Conservation (phyloP, 1,140 invertebrate species). For the Telenomus remus region DNA sequence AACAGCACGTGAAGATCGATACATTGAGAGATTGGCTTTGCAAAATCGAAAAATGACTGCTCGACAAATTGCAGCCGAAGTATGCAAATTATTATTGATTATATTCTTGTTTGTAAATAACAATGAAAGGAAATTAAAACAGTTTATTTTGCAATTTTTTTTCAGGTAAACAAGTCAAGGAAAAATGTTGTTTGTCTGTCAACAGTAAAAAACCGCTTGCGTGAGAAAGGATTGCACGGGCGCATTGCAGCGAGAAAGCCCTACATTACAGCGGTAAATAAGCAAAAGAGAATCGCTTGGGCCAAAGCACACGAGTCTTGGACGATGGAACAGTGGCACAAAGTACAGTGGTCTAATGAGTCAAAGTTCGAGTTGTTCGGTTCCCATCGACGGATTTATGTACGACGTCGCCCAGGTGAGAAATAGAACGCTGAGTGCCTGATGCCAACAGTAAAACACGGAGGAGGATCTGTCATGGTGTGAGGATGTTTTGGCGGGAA, state of each 20-base stretch:
- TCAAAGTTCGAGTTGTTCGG: slow-evolving; percentile 42
- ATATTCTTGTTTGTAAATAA: too few species aligned
- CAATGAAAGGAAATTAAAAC: too few species aligned
- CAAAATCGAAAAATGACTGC: too few species aligned
- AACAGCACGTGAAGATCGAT: too few species aligned
- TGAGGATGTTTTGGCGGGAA: too few species aligned
- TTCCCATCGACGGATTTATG: slow-evolving; percentile 26
- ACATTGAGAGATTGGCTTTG: too few species aligned
- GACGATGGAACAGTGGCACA: slow-evolving; percentile 26
- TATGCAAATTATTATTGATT: too few species aligned
- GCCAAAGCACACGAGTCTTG: slow-evolving; percentile 25
- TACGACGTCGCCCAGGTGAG: slow-evolving; percentile 36
- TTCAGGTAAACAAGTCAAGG: too few species aligned
- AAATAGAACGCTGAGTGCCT: slow-evolving; percentile 41
- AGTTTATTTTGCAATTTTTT: too few species aligned
- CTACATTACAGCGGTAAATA: slow-evolving; percentile 14
- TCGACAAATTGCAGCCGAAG: too few species aligned
- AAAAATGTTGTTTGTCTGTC: not conserved
- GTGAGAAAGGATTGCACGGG: not conserved
- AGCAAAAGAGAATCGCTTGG: slow-evolving; percentile 17
- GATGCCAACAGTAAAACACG: slow-evolving; percentile 58
- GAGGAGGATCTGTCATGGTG: slow-evolving; percentile 56
- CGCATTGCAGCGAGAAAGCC: slow-evolving; percentile 18
- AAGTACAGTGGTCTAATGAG: slow-evolving; percentile 35
- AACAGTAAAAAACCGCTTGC: slow-evolving; percentile 8